phyloP scores from a whole-genome alignment of 1,140 invertebrate species.

The Drosophila dunni region DNA sequence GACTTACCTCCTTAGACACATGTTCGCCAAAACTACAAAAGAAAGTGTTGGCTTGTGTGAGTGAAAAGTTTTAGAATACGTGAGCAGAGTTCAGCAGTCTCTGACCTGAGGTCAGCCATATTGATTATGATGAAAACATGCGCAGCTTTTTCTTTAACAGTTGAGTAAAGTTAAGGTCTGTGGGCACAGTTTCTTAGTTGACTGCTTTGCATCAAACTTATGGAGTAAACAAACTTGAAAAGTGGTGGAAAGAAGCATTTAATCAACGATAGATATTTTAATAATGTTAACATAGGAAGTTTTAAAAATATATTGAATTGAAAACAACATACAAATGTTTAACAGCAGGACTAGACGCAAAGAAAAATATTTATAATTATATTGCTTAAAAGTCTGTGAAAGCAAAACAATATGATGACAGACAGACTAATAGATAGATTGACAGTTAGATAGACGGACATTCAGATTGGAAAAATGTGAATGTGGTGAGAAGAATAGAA shows the following conservation, averaged over 20 bases:
- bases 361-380: constrained; percentile 31
- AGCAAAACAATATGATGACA: constrained; percentile 57
- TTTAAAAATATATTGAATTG: too few species aligned
- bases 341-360: constrained; percentile 1
- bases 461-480: constrained; percentile 5
- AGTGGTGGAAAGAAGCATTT: too few species aligned
- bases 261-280: neutral
- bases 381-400: constrained; percentile 59
- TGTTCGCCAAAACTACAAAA: constrained; percentile 52
- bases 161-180: too few species aligned
- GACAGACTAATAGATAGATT: constrained; percentile 49
- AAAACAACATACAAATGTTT: neutral
- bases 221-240: too few species aligned
- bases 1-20: constrained; percentile 55
- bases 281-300: neutral
- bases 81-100: constrained; percentile 27
- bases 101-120: constrained; percentile 19
- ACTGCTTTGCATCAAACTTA: too few species aligned
- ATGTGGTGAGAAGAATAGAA: constrained; percentile 18
- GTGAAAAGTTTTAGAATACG: constrained; percentile 31
- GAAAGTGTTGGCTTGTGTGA: constrained; percentile 24
- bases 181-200: too few species aligned
- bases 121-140: constrained; percentile 34
- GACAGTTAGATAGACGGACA: constrained; percentile 6
- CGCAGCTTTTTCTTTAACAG: neutral